These are phyloP conservation scores for Erpobdella octoculata DNA, from an alignment of 2,888 invertebrate species.

Conservation along the genomic window DNA sequence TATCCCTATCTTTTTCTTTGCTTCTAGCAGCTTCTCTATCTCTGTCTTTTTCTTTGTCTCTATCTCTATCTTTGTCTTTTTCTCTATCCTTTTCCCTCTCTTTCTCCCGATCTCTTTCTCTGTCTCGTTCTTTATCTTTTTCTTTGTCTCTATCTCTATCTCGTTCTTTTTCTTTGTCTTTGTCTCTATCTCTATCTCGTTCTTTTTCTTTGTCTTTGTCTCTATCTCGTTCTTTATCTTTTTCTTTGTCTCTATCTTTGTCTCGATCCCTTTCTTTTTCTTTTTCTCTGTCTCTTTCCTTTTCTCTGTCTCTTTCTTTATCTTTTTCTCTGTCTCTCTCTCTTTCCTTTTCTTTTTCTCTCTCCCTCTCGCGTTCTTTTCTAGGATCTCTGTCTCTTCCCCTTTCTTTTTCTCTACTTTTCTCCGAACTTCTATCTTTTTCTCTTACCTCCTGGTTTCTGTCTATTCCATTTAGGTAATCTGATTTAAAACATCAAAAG, in stretches of 20 bases:
- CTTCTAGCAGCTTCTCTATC: conserved; percentile 7
- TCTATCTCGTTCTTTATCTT: conserved; percentile 32
- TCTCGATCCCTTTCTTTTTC: conserved; percentile 7
- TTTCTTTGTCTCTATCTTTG: conserved; percentile 6
- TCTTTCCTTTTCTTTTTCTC: not conserved
- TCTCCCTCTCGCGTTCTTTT: not conserved
- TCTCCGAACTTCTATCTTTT: not conserved
- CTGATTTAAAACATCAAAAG: too few relatives aligned
- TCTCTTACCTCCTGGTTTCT: too few relatives aligned
- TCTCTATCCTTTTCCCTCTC: conserved; percentile 14
- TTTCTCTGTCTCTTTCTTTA: not conserved
- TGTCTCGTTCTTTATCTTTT: conserved; percentile 10
- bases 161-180: conserved; percentile 18
- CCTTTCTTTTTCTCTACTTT: not conserved
- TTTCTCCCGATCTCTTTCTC: not conserved
- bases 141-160: conserved; percentile 22
- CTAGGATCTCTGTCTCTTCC: not conserved
- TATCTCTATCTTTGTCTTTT: conserved; percentile 25
- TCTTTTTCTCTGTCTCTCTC: not conserved
- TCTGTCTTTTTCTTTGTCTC: not conserved
- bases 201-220: conserved; percentile 24
- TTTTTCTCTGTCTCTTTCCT: not conserved
- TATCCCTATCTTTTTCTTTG: not conserved
- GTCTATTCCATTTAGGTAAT: too few relatives aligned
- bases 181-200: conserved; percentile 28